phyloP scores from a whole-genome alignment of 1,140 invertebrate species.

The Parapsyche elsis region DNA sequence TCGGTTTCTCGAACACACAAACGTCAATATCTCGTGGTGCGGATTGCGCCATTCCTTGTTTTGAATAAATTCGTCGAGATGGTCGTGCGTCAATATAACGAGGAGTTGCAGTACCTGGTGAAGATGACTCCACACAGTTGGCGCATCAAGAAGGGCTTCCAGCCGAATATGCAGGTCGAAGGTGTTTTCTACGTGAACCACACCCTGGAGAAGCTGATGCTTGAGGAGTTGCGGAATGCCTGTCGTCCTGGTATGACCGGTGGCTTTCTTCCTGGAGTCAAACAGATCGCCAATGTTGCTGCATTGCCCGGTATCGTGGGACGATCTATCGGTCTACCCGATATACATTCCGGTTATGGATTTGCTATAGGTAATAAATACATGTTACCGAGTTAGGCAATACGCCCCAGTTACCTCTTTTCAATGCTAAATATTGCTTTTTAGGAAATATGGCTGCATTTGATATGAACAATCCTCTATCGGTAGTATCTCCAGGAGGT shows the following conservation, averaged over 20 bases:
- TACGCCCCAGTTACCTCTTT: too few species aligned
- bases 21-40: constrained; percentile 10
- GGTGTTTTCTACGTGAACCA: constrained; percentile 98
- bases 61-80: constrained; percentile 67
- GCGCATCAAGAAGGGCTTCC: constrained; percentile 98
- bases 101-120: constrained; percentile 94
- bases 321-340: constrained; percentile 91
- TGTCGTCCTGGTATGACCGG: constrained; percentile 89
- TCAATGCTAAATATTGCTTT: constrained; percentile 57
- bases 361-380: constrained; percentile 96
- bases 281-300: constrained; percentile 99
- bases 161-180: constrained; percentile 99
- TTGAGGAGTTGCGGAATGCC: constrained; percentile 94
- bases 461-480: constrained; percentile 92
- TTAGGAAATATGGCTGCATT: constrained; percentile 99
- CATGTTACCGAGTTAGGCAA: too few species aligned
- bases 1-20: not conserved
- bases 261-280: constrained; percentile 98
- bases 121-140: constrained; percentile 87
- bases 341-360: constrained; percentile 99
- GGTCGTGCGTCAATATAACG: constrained; percentile 93
- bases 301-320: constrained; percentile 98
- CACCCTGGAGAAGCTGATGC: constrained; percentile 94
- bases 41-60: not conserved
- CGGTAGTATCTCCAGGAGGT: constrained; percentile 97